phyloP scores from a whole-genome alignment of 2,888 invertebrate species.

The Celastrina argiolus region DNA sequence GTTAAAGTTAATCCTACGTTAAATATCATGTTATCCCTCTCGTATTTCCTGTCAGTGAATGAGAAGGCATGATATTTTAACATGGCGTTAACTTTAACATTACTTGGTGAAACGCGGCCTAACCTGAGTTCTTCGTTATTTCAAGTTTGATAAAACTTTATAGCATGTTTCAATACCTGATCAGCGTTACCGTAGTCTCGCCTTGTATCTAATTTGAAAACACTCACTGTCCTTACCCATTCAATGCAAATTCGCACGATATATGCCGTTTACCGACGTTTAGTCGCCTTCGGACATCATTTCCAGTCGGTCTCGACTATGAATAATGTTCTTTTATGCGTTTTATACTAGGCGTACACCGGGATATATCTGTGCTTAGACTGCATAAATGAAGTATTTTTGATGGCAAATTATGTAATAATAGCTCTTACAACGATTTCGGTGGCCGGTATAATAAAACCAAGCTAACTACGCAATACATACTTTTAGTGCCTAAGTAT shows the following conservation, averaged over 20 bases:
- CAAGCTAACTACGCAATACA: no score
- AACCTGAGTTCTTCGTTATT: neutral
- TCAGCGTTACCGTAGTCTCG: constrained; percentile 41
- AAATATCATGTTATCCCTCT: no score
- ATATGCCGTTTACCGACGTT: constrained; percentile 71
- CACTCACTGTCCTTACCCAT: constrained; percentile 66
- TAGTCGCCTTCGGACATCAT: constrained; percentile 75
- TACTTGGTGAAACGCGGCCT: no score
- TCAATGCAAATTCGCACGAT: constrained; percentile 74
- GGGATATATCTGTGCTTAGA: no score
- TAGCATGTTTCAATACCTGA: constrained; percentile 2
- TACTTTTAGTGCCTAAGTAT: no score
- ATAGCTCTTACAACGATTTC: no score
- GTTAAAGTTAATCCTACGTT: no score
- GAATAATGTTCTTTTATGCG: constrained; percentile 26
- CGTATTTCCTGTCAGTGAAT: no score
- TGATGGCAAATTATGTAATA: neutral
- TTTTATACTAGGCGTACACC: neutral
- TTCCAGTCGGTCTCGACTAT: constrained; percentile 44
- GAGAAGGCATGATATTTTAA: no score
- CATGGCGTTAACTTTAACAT: no score
- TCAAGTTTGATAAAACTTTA: neutral
- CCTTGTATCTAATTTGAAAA: constrained; percentile 49
- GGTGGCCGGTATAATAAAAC: no score
- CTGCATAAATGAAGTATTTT: neutral